Evolutionary conservation across 2,113 vertebrate species (phyloP).

Genomic region (Paralichthys olivaceus): DNA sequence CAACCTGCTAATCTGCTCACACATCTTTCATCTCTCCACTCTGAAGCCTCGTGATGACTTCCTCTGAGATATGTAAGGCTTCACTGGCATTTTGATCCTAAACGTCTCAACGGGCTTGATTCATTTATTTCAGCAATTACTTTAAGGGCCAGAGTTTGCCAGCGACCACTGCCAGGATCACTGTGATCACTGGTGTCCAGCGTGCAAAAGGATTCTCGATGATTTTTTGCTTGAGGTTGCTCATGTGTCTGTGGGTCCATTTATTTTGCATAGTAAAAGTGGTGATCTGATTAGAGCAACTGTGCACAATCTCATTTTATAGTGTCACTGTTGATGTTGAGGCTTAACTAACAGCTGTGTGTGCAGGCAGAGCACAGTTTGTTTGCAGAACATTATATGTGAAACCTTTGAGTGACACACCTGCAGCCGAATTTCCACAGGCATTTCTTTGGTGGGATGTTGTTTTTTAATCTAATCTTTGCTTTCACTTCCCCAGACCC

Average conservation of each 20-base stretch:
- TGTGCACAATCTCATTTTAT: constrained; percentile 42
- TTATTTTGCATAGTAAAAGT: constrained; percentile 47
- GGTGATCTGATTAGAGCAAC: constrained; percentile 50
- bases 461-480: constrained; percentile 39
- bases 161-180: constrained; percentile 19
- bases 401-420: constrained; percentile 28
- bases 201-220: constrained; percentile 1
- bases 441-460: constrained; percentile 33
- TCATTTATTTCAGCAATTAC: constrained; percentile 59
- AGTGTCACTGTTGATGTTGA: constrained; percentile 42
- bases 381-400: neutral
- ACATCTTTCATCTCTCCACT: constrained; percentile 8
- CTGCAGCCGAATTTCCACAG: constrained; percentile 32
- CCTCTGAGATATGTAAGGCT: constrained; percentile 44
- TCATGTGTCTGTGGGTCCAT: neutral
- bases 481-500: constrained; percentile 11
- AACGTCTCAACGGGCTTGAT: constrained; percentile 34
- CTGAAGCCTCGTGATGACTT: constrained; percentile 40
- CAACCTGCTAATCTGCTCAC: constrained; percentile 18
- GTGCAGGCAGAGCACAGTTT: constrained; percentile 5
- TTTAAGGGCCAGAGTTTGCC: constrained; percentile 39
- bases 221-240: neutral
- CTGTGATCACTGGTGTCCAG: constrained; percentile 15
- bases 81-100: constrained; percentile 35
- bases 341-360: constrained; percentile 35